Evolutionary conservation across 2,113 vertebrate genomes (phyloP), one percentile per base, ranked within the genome.

Genomic region (Saguinus imperator): DNA sequence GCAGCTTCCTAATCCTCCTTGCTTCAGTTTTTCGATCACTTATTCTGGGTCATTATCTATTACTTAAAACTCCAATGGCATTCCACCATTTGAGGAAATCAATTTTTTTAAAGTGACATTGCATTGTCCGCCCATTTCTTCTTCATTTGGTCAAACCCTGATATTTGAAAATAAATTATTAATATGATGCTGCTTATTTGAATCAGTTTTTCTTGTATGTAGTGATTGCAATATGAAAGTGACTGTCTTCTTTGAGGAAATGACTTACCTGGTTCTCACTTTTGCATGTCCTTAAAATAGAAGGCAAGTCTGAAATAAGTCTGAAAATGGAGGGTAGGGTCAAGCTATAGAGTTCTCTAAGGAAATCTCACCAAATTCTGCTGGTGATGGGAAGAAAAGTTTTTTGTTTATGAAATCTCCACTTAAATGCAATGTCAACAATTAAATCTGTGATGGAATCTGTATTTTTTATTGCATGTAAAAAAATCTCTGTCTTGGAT

Each of bases 51-150:
- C 32, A 21, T 3, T 23, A n/a, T 27, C 16, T n/a, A 23, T 55
- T 75, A 70, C 8, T 95, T 83, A 61, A 92, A 96, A n/a, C 2
- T 10, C 4, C 7, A 66, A 0, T 43, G n/a, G 68, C 7, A 40
- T 79, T 75, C 14, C 8, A 79, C 16, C n/a, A 37, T 7, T 66
- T 25, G 27, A 89, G 55, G 45, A 66, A 88, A 80, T 1, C 48
- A 9, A 2, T 8, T 13, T 82, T 57, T 87, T 50, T 14, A 27
- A 27, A 40, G 9, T 80, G 48, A 0, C 14, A 40, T 18, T 73
- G 0, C 16, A 8, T 52, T 18, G 6, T 0, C 7, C 37, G 18
- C 14, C n/a, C 64, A 1, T 37, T 73, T 17, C 5, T 29, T 70
- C 45, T 89, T 20, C 32, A 18, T 64, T 87, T 55, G 27, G 8